Conservation (phyloP, 2,113 vertebrate genomes). For the Psilopogon haemacephalus region DNA sequence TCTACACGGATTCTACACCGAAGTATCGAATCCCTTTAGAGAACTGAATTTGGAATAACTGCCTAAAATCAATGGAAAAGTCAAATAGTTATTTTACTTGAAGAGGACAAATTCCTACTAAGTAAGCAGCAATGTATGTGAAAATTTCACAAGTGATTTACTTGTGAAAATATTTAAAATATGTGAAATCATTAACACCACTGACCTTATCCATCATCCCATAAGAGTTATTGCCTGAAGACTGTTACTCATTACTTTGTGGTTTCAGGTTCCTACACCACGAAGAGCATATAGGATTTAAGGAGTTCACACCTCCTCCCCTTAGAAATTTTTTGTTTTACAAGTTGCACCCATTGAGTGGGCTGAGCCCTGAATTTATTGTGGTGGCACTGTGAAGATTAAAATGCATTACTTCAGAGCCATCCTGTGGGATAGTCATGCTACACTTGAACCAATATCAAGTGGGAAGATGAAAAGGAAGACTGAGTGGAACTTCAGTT, state of each 20-base stretch:
- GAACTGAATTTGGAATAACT: neutral
- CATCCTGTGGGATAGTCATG: neutral
- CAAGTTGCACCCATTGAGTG: neutral
- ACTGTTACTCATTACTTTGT: neutral
- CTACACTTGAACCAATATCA: neutral
- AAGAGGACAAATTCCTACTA: neutral
- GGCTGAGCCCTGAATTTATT: neutral
- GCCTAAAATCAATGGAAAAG: neutral
- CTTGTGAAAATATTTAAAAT: neutral
- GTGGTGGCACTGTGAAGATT: neutral
- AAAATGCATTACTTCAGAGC: constrained; percentile 1
- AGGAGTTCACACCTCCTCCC: constrained; percentile 34
- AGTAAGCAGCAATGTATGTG: neutral
- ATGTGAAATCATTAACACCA: neutral
- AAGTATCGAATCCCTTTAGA: neutral
- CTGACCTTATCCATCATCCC: neutral
- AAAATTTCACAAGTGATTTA: neutral
- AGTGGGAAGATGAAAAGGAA: constrained; percentile 56
- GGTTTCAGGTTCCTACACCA: constrained; percentile 16
- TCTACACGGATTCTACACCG: neutral
- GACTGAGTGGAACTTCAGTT: neutral
- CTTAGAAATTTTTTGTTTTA: neutral
- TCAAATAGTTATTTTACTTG: neutral
- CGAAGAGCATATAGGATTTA: neutral
- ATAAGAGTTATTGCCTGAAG: neutral